Base-by-base conservation (phyloP, 2,113 vertebrate species). In the Ariopsis seemanni region DNA sequence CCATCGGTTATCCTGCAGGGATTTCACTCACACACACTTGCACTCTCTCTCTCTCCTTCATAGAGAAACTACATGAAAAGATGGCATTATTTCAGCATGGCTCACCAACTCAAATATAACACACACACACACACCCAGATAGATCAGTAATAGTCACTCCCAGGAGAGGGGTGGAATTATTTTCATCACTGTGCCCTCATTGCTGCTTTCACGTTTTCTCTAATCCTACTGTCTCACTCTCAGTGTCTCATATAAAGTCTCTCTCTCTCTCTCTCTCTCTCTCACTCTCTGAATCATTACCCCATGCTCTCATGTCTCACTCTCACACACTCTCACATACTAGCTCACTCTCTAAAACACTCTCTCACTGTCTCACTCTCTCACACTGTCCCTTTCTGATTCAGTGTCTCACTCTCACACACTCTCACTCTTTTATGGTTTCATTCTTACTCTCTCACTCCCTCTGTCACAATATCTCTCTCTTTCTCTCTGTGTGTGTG, bases 1-100 rank as follows among this genome's bases (percentile, higher is more conserved):
- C 93, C 85, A 91, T 90, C 90, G 89, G 89, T 92, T 89, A 91
- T 58, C 50, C 82, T 74, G 17, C 58, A 89, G 48, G 89, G 91
- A 91, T 92, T 18, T 18, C 62, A 53, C 65, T 27, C 81, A 15
- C 42, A 80, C 30, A 27, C 63, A 50, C 42, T 4, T 42, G 42
- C 69, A 11, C 30, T 22, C 27, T 15, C 27, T 69, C 65, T 63
- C 62, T 25, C 62, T 63, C 22, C 8, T 67, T 67, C 63, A 12
- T 67, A 27, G 2, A 67, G 63, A 67, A 67, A 67, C 8, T 67
- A 67, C n/a, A 67, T 67, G n/a, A 67, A 27, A 65, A 63, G 60
- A 62, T 5, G 10, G 14, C 57, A 58, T 63, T 63, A 63, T 25
- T 25, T 10, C 62, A 63, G 6, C 62, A 65, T 17, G 15, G 14